Conservation (phyloP, 1,140 invertebrate species). For the Harpegnathos saltator region DNA sequence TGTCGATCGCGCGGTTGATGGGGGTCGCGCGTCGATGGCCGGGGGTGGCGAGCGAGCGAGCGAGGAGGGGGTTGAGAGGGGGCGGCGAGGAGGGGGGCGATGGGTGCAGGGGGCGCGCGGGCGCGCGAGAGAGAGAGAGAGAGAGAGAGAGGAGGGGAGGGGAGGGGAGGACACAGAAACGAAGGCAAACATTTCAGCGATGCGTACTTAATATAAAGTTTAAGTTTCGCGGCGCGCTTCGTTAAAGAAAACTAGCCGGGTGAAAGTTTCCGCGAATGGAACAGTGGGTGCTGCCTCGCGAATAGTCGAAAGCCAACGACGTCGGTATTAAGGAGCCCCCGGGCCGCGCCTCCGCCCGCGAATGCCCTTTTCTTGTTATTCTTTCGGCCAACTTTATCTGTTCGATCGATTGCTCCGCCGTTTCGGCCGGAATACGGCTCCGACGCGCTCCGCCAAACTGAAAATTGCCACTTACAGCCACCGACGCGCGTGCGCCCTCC, state of each 20-base stretch:
- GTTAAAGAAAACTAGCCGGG: slow-evolving; percentile 66
- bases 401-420: slow-evolving; percentile 26
- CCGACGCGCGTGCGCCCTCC: too few species aligned
- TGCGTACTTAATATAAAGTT: slow-evolving; percentile 67
- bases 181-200: slow-evolving; percentile 55
- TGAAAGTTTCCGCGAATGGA: slow-evolving; percentile 57
- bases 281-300: slow-evolving; percentile 29
- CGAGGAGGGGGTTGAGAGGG: neutral
- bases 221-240: slow-evolving; percentile 56
- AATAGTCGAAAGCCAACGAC: slow-evolving; percentile 42
- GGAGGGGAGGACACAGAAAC: neutral
- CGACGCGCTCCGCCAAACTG: too few species aligned
- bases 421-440: slow-evolving; percentile 1
- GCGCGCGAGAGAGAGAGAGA: neutral
- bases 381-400: slow-evolving; percentile 25
- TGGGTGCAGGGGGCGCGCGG: neutral
- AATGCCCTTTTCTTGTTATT: neutral
- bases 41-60: too few species aligned
- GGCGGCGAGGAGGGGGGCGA: neutral
- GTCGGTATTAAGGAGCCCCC: slow-evolving; percentile 30
- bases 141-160: neutral
- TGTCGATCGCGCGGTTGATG: too few species aligned
- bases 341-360: neutral
- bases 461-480: too few species aligned
- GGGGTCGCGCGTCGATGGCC: neutral